These are phyloP conservation scores for Dromaius novaehollandiae DNA, from an alignment of 2,113 vertebrate species.

Conservation along the genomic window DNA sequence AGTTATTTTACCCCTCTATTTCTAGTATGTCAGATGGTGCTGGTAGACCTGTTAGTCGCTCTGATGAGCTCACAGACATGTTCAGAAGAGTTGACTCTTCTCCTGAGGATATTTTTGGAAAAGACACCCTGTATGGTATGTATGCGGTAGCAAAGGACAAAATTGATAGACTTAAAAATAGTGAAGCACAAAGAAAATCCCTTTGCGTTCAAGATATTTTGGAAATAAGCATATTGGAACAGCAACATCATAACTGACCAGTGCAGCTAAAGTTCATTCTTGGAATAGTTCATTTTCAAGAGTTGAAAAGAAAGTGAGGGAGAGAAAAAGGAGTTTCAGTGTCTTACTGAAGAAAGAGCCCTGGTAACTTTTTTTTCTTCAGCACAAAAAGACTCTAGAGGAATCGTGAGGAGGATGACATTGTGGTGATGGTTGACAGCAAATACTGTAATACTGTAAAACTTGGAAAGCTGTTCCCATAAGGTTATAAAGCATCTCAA, in stretches of 20 bases:
- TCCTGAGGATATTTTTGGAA: slow-evolving; percentile 93
- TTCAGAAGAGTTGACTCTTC: slow-evolving; percentile 90
- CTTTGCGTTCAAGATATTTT: neutral
- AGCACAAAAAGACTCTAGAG: neutral
- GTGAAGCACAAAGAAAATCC: neutral
- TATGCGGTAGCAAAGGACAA: neutral
- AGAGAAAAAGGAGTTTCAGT: neutral
- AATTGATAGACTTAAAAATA: neutral
- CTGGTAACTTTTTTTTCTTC: neutral
- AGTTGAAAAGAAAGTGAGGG: neutral
- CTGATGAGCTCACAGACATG: slow-evolving; percentile 90
- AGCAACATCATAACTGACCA: neutral
- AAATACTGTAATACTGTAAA: neutral
- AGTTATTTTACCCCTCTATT: neutral
- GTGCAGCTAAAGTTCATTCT: neutral
- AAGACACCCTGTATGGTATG: slow-evolving; percentile 92
- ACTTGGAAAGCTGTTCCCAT: neutral
- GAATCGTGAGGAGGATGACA: neutral
- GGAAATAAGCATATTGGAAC: neutral
- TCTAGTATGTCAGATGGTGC: slow-evolving; percentile 87
- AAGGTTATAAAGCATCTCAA: neutral
- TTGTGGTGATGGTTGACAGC: neutral
- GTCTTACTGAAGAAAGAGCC: neutral
- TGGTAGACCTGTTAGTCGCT: slow-evolving; percentile 92
- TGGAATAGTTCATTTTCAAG: neutral